Conservation (phyloP, 2,888 invertebrate species). For the Pristionchus exspectatus region DNA sequence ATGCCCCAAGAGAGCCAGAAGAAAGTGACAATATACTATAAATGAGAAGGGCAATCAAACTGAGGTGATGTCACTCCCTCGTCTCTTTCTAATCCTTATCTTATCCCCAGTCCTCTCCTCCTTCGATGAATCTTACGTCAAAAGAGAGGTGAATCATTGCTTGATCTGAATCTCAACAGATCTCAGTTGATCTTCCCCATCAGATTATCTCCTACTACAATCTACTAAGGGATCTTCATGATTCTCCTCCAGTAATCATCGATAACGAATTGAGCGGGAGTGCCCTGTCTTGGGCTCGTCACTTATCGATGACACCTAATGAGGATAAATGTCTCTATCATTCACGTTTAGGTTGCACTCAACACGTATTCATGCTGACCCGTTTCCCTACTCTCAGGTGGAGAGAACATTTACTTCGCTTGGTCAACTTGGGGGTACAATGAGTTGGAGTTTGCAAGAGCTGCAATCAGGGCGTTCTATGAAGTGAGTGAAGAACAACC, state of each 20-base stretch:
- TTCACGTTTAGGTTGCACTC: constrained; percentile 35
- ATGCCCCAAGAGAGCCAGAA: not conserved
- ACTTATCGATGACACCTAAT: constrained; percentile 1
- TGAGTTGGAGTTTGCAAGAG: constrained; percentile 26
- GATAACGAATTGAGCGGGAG: constrained; percentile 1
- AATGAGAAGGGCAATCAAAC: not conserved
- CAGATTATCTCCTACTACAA: constrained; percentile 54
- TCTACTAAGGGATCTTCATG: constrained; percentile 32
- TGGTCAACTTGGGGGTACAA: constrained; percentile 41
- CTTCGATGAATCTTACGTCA: constrained; percentile 40
- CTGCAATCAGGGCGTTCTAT: constrained; percentile 48
- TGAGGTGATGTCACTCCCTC: constrained; percentile 13
- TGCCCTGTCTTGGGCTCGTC: constrained; percentile 11
- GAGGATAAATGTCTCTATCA: constrained; percentile 43
- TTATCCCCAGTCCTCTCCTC: not conserved
- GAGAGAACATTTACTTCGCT: constrained; percentile 55
- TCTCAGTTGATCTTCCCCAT: not conserved
- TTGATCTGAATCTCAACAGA: not conserved
- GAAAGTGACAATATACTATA: constrained; percentile 36
- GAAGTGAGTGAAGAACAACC: not conserved
- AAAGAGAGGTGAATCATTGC: constrained; percentile 25
- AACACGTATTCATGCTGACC: not conserved
- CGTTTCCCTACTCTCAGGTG: constrained; percentile 13
- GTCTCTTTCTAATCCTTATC: not conserved
- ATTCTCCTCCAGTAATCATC: constrained; percentile 34